phyloP scores from a whole-genome alignment of 2,113 vertebrate species.

The Antechinus flavipes region DNA sequence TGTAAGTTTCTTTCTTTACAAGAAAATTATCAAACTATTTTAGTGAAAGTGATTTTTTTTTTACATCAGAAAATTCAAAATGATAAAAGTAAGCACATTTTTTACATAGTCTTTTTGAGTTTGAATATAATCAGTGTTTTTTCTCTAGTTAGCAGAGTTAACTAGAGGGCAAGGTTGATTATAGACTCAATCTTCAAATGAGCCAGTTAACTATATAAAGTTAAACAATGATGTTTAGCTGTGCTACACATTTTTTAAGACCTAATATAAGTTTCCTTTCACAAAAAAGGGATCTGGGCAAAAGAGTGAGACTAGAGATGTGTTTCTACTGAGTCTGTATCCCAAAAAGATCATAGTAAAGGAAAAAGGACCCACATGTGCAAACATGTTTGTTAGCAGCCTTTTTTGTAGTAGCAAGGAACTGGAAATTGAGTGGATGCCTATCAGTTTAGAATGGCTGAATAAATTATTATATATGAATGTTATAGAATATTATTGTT shows the following conservation, averaged over 20 bases:
- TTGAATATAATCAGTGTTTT: slow-evolving; percentile 25
- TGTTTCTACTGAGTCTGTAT: no score
- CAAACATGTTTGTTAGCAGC: no score
- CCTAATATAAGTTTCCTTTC: background rate
- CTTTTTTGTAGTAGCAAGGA: no score
- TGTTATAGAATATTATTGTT: no score
- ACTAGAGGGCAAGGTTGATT: background rate
- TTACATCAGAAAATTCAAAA: slow-evolving; percentile 15
- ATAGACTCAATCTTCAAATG: slow-evolving; percentile 22
- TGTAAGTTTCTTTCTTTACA: slow-evolving; percentile 17
- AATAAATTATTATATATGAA: no score
- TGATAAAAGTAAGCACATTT: background rate
- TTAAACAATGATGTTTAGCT: background rate
- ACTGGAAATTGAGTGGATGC: no score
- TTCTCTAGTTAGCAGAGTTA: background rate
- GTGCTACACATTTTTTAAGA: background rate
- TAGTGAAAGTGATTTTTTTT: slow-evolving; percentile 15
- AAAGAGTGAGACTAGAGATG: background rate
- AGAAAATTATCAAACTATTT: slow-evolving; percentile 6
- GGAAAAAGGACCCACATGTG: no score
- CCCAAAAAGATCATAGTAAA: no score
- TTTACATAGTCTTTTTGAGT: slow-evolving; percentile 26
- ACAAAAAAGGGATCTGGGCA: background rate
- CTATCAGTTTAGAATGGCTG: no score
- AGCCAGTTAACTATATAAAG: slow-evolving; percentile 19